phyloP scores from a whole-genome alignment of 2,797 vertebrate species.

The Gadopsis marmoratus region DNA sequence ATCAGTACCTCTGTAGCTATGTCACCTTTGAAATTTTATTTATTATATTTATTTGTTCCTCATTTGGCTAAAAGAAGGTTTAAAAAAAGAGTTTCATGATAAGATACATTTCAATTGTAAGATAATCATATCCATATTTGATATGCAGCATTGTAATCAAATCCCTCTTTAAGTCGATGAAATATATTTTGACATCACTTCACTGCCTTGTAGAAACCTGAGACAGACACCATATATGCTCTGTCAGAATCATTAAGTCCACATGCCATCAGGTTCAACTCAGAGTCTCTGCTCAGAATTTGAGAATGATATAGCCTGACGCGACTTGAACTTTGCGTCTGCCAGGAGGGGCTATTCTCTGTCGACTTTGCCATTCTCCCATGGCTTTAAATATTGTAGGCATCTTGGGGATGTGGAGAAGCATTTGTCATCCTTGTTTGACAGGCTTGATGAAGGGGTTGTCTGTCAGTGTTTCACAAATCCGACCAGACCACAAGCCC shows the following conservation, averaged over 20 bases:
- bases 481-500: constrained; percentile 79
- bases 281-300: constrained; percentile 71
- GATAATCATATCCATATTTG: constrained; percentile 45
- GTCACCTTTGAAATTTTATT: not conserved
- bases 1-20: constrained; percentile 14
- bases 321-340: constrained; percentile 77
- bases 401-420: constrained; percentile 81
- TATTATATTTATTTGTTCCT: not conserved
- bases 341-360: constrained; percentile 76
- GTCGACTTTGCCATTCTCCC: constrained; percentile 73
- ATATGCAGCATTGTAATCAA: constrained; percentile 42
- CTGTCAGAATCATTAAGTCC: constrained; percentile 83
- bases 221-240: constrained; percentile 78
- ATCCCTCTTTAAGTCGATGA: constrained; percentile 59
- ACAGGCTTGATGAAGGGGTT: constrained; percentile 85
- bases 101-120: constrained; percentile 17
- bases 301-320: constrained; percentile 81
- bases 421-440: constrained; percentile 85
- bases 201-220: constrained; percentile 70
- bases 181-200: constrained; percentile 75
- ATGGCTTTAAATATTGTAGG: constrained; percentile 83
- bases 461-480: constrained; percentile 83
- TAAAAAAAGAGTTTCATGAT: constrained; percentile 12
- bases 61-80: not conserved
- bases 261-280: constrained; percentile 74